Conservation (phyloP, 2,113 vertebrate species). For the Neolamprologus modestus region DNA sequence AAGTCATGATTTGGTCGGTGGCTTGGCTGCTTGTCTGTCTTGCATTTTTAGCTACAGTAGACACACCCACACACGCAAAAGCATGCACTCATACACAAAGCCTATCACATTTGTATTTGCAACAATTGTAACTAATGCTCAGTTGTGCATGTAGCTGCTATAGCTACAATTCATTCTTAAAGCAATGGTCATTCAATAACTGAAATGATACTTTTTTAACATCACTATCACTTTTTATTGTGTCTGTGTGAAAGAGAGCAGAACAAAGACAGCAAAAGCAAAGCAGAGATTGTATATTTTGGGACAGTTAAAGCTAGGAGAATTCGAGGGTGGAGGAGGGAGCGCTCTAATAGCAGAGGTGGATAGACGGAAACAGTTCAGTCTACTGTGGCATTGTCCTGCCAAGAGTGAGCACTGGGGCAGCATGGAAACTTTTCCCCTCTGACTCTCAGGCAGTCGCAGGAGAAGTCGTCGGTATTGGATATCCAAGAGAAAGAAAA, state of each 20-base stretch:
- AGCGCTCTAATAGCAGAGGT: conserved; percentile 20
- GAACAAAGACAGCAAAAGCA: background rate
- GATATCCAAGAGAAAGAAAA: conserved; percentile 59
- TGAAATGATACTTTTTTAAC: background rate
- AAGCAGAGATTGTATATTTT: conserved; percentile 32
- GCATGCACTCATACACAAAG: background rate
- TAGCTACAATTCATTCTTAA: background rate
- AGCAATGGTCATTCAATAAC: background rate
- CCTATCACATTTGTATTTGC: background rate
- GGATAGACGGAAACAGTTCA: conserved; percentile 48
- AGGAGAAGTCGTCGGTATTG: conserved; percentile 53
- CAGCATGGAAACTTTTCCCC: conserved; percentile 68
- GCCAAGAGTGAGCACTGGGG: conserved; percentile 50
- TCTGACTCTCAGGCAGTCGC: conserved; percentile 13
- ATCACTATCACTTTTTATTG: background rate
- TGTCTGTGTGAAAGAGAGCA: background rate
- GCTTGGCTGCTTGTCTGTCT: background rate
- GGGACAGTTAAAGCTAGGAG: conserved; percentile 41
- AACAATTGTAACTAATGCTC: background rate
- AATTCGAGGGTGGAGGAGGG: conserved; percentile 16
- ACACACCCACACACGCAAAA: background rate
- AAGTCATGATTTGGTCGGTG: background rate
- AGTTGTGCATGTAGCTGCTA: background rate
- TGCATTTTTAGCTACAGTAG: background rate
- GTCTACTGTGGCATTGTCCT: conserved; percentile 44